phyloP scores from a whole-genome alignment of 2,888 invertebrate species.

The Drosophila macrothrix region DNA sequence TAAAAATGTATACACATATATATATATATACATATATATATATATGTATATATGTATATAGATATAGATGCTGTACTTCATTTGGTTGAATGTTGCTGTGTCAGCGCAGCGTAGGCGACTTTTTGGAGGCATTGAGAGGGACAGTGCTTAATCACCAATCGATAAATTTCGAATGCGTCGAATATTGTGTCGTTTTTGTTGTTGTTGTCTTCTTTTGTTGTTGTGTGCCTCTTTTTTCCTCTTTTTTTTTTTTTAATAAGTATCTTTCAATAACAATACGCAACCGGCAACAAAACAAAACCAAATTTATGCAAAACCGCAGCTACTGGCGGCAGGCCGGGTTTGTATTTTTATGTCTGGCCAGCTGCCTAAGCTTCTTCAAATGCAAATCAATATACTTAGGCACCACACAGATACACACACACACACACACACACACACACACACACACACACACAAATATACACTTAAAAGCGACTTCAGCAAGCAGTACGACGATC shows the following conservation, averaged over 20 bases:
- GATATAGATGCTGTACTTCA: neutral
- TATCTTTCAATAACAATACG: constrained; percentile 43
- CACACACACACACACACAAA: constrained; percentile 4
- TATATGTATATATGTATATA: neutral
- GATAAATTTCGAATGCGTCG: constrained; percentile 53
- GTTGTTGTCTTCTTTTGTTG: neutral
- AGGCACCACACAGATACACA: constrained; percentile 6
- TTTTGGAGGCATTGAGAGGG: constrained; percentile 32
- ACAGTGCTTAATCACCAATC: constrained; percentile 61
- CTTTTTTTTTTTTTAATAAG: constrained; percentile 21
- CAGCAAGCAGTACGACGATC: constrained; percentile 32
- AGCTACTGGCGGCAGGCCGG: constrained; percentile 62
- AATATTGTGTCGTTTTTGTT: constrained; percentile 4
- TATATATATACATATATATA: neutral
- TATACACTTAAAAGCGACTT: constrained; percentile 10
- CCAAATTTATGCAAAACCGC: constrained; percentile 70
- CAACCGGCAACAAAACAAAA: constrained; percentile 54
- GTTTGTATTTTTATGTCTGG: constrained; percentile 15
- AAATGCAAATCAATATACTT: constrained; percentile 61
- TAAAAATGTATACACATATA: neutral
- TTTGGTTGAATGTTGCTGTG: constrained; percentile 38
- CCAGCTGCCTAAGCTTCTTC: constrained; percentile 43
- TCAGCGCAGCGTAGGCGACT: constrained; percentile 43
- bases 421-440: constrained; percentile 10
- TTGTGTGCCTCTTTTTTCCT: constrained; percentile 20